Percentiles rank a stretch among this genome's conserved stretches.
Conservation (phyloP, 1,140 invertebrate genomes). For the Pogonognathellus flavescens region DNA sequence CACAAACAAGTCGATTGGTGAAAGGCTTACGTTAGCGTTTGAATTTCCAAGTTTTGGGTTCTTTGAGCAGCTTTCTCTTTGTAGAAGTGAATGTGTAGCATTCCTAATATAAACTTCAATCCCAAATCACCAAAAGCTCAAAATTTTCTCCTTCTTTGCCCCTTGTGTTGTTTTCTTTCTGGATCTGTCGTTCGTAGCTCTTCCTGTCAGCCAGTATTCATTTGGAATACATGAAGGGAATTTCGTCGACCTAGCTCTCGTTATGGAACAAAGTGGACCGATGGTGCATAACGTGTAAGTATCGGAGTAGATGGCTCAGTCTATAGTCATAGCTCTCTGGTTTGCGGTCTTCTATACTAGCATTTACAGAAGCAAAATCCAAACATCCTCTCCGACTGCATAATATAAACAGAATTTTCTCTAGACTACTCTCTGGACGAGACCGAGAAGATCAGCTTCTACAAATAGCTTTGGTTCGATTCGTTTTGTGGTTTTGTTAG, state of each 20-base stretch:
- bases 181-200: neutral
- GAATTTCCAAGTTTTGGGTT: constrained; percentile 11
- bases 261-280: neutral
- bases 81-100: neutral
- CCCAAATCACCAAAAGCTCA: neutral
- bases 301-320: too few relatives aligned
- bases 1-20: constrained; percentile 30
- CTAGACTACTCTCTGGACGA: neutral
- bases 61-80: constrained; percentile 14
- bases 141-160: neutral
- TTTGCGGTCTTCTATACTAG: neutral
- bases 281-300: neutral
- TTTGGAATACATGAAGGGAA: neutral
- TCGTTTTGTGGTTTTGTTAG: neutral
- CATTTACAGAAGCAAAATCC: constrained; percentile 1
- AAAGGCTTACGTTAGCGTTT: constrained; percentile 20
- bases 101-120: constrained; percentile 1
- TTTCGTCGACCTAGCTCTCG: neutral
- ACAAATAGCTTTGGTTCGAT: neutral
- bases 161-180: neutral
- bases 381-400: neutral
- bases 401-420: constrained; percentile 19
- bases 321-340: too few relatives aligned
- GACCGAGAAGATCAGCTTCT: neutral
- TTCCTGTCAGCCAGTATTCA: constrained; percentile 8